Evolutionary conservation across 2,797 vertebrate species (phyloP).

Genomic region (Chromobotia macracanthus): DNA sequence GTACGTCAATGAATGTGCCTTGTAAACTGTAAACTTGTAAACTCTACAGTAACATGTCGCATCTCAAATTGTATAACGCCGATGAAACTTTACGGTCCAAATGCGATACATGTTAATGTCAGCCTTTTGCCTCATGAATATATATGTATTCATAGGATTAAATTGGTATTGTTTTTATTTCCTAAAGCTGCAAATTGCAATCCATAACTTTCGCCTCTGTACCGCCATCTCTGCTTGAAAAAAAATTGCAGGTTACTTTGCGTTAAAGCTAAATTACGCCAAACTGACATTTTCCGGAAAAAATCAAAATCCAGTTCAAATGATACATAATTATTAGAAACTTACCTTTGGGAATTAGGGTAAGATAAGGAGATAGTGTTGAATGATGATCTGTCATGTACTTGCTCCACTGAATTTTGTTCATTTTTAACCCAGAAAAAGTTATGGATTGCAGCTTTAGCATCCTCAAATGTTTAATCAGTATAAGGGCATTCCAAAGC

Average conservation of each 20-base stretch:
- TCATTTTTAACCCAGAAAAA: not conserved
- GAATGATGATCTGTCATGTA: too few relatives aligned
- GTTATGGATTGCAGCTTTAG: not conserved
- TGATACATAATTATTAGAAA: too few relatives aligned
- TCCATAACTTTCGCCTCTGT: too few relatives aligned
- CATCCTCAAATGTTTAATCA: not conserved
- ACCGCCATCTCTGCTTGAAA: too few relatives aligned
- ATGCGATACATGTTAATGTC: not conserved
- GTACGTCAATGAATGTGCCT: constrained; percentile 25
- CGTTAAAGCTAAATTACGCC: too few relatives aligned
- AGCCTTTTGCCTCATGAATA: constrained; percentile 24
- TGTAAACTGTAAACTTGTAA: not conserved
- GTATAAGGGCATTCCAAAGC: constrained; percentile 36
- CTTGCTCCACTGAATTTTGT: not conserved
- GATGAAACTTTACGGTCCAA: not conserved
- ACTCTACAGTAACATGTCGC: not conserved
- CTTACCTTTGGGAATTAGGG: too few relatives aligned
- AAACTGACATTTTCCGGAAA: too few relatives aligned
- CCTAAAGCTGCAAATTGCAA: too few relatives aligned
- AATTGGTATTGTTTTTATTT: not conserved
- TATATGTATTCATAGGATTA: constrained; percentile 13
- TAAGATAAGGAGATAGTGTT: too few relatives aligned
- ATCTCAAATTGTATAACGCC: not conserved
- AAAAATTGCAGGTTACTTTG: too few relatives aligned
- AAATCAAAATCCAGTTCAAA: too few relatives aligned